A percentile compares a stretch with the other conserved stretches of the same genome.
phyloP scores from a whole-genome alignment of 2,888 invertebrate species.

The Leptura quadrifasciata region DNA sequence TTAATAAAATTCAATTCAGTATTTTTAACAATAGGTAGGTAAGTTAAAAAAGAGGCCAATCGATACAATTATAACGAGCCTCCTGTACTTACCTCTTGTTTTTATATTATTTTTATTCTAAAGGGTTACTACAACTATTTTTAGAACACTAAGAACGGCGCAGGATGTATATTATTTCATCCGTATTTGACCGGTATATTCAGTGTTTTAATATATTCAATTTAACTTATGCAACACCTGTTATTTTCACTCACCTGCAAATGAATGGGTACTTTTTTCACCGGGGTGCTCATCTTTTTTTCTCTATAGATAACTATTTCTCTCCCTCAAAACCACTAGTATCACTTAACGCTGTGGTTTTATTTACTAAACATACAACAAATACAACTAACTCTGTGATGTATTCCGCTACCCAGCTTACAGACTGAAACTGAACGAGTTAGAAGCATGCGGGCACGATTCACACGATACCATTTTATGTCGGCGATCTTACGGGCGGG shows the following conservation, averaged over 20 bases:
- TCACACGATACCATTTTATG: conserved; percentile 18
- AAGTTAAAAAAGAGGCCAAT: conserved; percentile 10
- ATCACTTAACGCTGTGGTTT: background rate
- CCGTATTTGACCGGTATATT: conserved; percentile 3
- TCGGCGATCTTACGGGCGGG: background rate
- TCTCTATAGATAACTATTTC: background rate
- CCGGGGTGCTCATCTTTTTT: conserved; percentile 83
- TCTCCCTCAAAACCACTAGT: background rate
- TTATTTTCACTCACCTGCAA: conserved; percentile 82
- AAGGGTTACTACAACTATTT: background rate
- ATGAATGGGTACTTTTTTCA: conserved; percentile 96
- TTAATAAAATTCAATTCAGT: too few relatives aligned
- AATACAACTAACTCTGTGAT: background rate
- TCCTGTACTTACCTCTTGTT: background rate
- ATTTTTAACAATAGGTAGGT: background rate
- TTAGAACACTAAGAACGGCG: background rate
- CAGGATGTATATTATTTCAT: conserved; percentile 10
- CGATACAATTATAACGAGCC: background rate
- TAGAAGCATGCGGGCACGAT: conserved; percentile 10
- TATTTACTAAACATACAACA: conserved; percentile 1
- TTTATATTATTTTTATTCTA: background rate
- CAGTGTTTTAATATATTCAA: background rate
- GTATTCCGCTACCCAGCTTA: background rate
- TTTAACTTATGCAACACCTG: conserved; percentile 58
- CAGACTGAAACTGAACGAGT: conserved; percentile 18